A percentile compares a stretch with the other conserved stretches of the same genome.
phyloP scores from a whole-genome alignment of 2,113 vertebrate genomes.

The Melozone crissalis region DNA sequence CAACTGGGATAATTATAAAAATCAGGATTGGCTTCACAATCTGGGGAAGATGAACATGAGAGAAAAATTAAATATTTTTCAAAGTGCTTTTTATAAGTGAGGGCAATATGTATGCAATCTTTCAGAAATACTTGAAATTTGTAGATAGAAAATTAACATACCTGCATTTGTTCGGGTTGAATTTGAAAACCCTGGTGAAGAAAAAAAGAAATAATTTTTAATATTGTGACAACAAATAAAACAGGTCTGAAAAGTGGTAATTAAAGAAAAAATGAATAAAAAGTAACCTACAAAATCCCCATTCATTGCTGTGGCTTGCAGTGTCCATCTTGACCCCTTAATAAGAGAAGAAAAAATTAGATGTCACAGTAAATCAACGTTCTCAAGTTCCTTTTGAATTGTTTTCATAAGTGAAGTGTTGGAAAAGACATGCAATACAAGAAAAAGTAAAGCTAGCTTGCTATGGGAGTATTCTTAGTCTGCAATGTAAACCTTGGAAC shows the following conservation, averaged over 20 bases:
- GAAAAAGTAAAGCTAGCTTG: not conserved
- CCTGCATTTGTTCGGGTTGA: conserved; percentile 98
- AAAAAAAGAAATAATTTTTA: not conserved
- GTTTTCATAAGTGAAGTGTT: not conserved
- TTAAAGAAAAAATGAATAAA: not conserved
- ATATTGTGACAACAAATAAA: not conserved
- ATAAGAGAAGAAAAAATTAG: not conserved
- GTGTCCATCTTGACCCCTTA: conserved; percentile 94
- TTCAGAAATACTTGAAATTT: not conserved
- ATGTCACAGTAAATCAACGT: not conserved
- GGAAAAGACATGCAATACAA: not conserved
- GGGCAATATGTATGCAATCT: not conserved
- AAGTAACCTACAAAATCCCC: conserved; percentile 87
- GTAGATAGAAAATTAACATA: conserved; percentile 32
- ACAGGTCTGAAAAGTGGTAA: not conserved
- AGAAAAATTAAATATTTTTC: not conserved
- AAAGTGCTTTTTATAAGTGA: not conserved
- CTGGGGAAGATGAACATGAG: conserved; percentile 63
- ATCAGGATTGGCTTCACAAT: conserved; percentile 92
- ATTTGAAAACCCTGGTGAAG: conserved; percentile 82
- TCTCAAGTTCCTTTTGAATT: not conserved
- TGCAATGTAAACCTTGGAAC: not conserved
- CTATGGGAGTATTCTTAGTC: not conserved
- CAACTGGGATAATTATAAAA: conserved; percentile 86
- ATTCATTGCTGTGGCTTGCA: conserved; percentile 90